Evolutionary conservation across 1,140 invertebrate genomes (phyloP).

Genomic region (Euwallacea fornicatus): DNA sequence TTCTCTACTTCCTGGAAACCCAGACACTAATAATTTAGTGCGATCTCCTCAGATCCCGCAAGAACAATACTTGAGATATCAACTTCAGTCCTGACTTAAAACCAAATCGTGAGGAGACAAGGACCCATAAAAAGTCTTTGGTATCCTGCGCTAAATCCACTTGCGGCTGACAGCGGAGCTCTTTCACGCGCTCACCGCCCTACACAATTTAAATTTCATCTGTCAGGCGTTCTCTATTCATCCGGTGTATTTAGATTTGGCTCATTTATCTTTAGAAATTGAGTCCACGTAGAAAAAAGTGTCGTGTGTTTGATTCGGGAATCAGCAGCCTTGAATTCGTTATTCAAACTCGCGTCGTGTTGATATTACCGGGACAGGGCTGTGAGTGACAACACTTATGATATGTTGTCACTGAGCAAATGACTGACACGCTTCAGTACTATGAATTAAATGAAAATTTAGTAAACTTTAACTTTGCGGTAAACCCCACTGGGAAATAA

Average conservation of each 20-base stretch:
- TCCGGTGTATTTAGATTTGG: constrained; percentile 34
- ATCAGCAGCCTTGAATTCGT: no score
- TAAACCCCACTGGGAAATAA: no score
- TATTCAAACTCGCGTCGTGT: no score
- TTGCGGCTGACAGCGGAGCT: constrained; percentile 32
- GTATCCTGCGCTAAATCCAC: constrained; percentile 26
- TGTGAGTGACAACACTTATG: no score
- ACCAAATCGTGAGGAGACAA: constrained; percentile 23
- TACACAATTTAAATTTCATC: constrained; percentile 32
- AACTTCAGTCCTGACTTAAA: constrained; percentile 19
- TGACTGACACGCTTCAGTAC: no score
- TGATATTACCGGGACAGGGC: no score
- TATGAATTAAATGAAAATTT: no score
- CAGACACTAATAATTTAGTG: not conserved
- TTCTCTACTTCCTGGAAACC: not conserved
- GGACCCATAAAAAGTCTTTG: constrained; percentile 27
- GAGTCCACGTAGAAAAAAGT: constrained; percentile 20
- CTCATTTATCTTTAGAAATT: constrained; percentile 35
- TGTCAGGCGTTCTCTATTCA: constrained; percentile 33
- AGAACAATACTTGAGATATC: constrained; percentile 14
- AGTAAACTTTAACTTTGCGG: no score
- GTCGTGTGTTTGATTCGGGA: no score
- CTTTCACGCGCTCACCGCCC: constrained; percentile 22
- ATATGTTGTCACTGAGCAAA: no score
- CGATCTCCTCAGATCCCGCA: not conserved